Evolutionary conservation across 2,797 vertebrate species (phyloP).

Genomic region (Sebastes oblongus): DNA sequence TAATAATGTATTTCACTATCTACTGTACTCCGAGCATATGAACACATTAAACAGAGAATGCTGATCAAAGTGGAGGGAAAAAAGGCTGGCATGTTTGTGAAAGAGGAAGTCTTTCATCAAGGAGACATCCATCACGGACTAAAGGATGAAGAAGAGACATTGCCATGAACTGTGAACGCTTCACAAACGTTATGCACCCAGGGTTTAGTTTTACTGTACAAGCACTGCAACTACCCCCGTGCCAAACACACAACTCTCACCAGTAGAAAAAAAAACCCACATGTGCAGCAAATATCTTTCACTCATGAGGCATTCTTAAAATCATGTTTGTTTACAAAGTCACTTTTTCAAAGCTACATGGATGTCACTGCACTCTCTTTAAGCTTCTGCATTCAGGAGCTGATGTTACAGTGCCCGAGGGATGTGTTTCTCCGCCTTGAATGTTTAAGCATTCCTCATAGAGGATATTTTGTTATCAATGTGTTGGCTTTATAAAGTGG

Average conservation of each 20-base stretch:
- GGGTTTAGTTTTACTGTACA: constrained; percentile 52
- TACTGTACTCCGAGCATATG: constrained; percentile 75
- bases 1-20: constrained; percentile 69
- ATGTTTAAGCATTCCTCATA: constrained; percentile 50
- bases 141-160: constrained; percentile 32
- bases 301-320: constrained; percentile 50
- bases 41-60: constrained; percentile 50
- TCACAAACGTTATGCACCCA: constrained; percentile 33
- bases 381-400: constrained; percentile 65
- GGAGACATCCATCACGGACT: constrained; percentile 1
- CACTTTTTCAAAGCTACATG: constrained; percentile 60
- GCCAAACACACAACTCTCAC: constrained; percentile 40
- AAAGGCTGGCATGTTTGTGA: constrained; percentile 18
- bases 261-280: constrained; percentile 31
- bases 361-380: constrained; percentile 55
- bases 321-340: constrained; percentile 73
- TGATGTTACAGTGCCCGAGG: constrained; percentile 27
- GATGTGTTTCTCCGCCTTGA: constrained; percentile 45
- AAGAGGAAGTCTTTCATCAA: constrained; percentile 45
- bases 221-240: constrained; percentile 41
- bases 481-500: constrained; percentile 51
- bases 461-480: constrained; percentile 36
- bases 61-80: constrained; percentile 19
- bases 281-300: constrained; percentile 41
- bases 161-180: constrained; percentile 19